These are phyloP conservation scores for Ctenopoma multispine DNA, from an alignment of 2,797 vertebrate species.

Conservation along the genomic window DNA sequence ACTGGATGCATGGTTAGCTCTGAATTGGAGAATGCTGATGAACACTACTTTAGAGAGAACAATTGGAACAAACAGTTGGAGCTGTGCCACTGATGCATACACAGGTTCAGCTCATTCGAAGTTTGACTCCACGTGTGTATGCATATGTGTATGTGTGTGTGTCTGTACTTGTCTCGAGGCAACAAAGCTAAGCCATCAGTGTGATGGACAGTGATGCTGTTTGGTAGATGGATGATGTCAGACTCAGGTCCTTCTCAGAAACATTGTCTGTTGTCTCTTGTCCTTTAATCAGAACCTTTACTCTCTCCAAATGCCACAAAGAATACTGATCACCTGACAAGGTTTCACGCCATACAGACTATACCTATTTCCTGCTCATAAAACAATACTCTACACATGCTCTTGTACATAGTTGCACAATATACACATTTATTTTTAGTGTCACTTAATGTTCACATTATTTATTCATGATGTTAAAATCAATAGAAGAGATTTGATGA, in stretches of 20 bases:
- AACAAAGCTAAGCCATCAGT: conserved; percentile 27
- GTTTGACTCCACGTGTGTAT: conserved; percentile 24
- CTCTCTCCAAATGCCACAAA: conserved; percentile 40
- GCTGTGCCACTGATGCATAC: conserved; percentile 48
- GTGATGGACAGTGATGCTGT: conserved; percentile 56
- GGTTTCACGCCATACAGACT: not conserved
- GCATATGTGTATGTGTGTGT: conserved; percentile 25
- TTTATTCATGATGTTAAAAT: conserved; percentile 72
- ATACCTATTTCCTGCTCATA: not conserved
- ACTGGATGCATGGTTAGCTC: conserved; percentile 69
- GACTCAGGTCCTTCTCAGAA: conserved; percentile 32
- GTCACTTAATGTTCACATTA: conserved; percentile 62
- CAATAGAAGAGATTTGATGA: conserved; percentile 73
- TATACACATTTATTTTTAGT: conserved; percentile 38
- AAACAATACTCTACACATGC: not conserved
- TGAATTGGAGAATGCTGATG: conserved; percentile 65
- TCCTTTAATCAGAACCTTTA: conserved; percentile 74
- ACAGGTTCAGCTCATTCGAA: conserved; percentile 28
- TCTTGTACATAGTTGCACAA: conserved; percentile 6
- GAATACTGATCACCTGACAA: conserved; percentile 60
- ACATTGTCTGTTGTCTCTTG: conserved; percentile 38
- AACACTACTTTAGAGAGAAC: conserved; percentile 62
- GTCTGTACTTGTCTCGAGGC: conserved; percentile 30
- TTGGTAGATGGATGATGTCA: conserved; percentile 60
- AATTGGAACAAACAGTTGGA: conserved; percentile 64